Evolutionary conservation across 2,113 vertebrate species (phyloP), one percentile per base, ranked within the genome.

Genomic region (Cavia porcellus): DNA sequence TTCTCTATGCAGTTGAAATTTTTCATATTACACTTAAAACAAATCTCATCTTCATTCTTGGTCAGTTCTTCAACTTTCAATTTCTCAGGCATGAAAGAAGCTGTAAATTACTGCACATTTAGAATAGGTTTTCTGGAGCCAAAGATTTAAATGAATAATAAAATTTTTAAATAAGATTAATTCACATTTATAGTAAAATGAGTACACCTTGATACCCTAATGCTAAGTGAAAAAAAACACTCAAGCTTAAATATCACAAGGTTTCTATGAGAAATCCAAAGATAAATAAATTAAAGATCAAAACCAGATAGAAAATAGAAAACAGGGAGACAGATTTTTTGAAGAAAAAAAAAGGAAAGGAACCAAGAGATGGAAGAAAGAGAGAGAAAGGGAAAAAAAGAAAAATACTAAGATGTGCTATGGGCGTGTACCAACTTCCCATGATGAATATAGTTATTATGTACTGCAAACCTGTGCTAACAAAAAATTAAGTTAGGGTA

Each of bases 121-220:
- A 84, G 94, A 91, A 86, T 50, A 13, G 0, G 10, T 42, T 89
- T 82, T 80, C 25, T 81, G 9, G 7, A 95, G 20, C 35, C 80
- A 95, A 93, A 62, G 6, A 2, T 84, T 94, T 80, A 91, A 96
- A 32, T 92, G 3, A 64, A 57, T 38, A 38, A 38, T 38, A 81
- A 89, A 24, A 11, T 19, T 70, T 92, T 32, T 66, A 55, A 96
- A 77, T 42, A 92, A 96, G 89, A 61, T 87, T 47, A 92, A 77
- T 62, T 25, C 3, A 57, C 12, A 75, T 75, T 75, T 75, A 42
- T 45, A 47, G 74, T 47, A 75, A 47, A 47, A 45, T 42, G 9
- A 11, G 28, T 47, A 24, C 42, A 47, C 42, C 12, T 28, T 75
- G 74, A 47, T 24, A 75, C 22, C 5, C 45, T 6, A 75, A 42